Conservation (phyloP, 2,888 invertebrate species). For the Calliphora vomitoria region DNA sequence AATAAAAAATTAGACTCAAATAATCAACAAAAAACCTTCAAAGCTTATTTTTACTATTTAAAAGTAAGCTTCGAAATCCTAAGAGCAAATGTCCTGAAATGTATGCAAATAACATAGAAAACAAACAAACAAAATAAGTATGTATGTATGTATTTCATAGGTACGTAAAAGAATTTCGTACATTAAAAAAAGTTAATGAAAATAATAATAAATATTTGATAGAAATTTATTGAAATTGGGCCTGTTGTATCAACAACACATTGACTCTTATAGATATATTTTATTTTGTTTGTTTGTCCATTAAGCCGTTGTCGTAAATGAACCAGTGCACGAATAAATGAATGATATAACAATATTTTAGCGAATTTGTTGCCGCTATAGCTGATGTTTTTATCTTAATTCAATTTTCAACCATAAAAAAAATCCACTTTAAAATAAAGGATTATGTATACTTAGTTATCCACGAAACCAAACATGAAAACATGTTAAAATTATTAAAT, state of each 20-base stretch:
- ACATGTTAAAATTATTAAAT: constrained; percentile 73
- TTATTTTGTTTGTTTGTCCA: neutral
- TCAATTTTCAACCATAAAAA: constrained; percentile 66
- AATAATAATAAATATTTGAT: neutral
- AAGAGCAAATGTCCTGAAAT: too few relatives aligned
- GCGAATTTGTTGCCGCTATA: constrained; percentile 30
- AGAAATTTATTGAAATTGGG: constrained; percentile 16
- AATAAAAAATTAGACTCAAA: too few relatives aligned
- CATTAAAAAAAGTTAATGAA: neutral
- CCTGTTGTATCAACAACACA: constrained; percentile 6
- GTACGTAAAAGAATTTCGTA: neutral
- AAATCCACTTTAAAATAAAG: constrained; percentile 67
- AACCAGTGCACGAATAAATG: neutral
- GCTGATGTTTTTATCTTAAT: constrained; percentile 55
- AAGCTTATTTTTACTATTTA: too few relatives aligned
- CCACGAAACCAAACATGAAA: constrained; percentile 64
- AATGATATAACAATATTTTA: constrained; percentile 40
- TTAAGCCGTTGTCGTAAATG: constrained; percentile 31
- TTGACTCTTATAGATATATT: neutral
- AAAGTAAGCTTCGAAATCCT: too few relatives aligned
- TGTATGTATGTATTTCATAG: too few relatives aligned
- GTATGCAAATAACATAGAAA: too few relatives aligned
- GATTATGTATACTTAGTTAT: constrained; percentile 61
- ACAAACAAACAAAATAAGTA: too few relatives aligned
- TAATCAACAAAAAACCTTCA: too few relatives aligned